These are phyloP conservation scores for Meloe dianella DNA, from an alignment of 2,888 invertebrate species.

Conservation along the genomic window DNA sequence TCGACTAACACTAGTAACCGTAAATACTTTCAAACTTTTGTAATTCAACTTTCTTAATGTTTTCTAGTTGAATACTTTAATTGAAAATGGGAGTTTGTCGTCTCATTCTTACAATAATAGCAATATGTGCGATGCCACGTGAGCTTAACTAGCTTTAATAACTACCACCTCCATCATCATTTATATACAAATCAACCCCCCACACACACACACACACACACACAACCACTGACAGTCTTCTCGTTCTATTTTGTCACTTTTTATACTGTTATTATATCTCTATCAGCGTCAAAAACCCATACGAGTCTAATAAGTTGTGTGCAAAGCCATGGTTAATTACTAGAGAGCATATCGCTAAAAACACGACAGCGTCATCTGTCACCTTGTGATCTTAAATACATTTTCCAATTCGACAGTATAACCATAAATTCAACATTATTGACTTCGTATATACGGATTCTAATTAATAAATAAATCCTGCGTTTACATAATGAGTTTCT, in stretches of 20 bases:
- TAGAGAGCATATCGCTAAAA: too few species aligned
- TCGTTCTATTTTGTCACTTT: constrained; percentile 30
- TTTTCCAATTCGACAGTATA: too few species aligned
- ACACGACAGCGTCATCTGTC: too few species aligned
- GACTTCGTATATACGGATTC: too few species aligned
- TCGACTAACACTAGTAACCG: neutral
- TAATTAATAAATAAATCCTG: too few species aligned
- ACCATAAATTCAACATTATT: too few species aligned
- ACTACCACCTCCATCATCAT: constrained; percentile 37
- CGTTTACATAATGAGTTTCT: neutral
- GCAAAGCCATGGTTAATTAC: too few species aligned
- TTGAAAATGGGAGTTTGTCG: constrained; percentile 45
- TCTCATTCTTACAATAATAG: constrained; percentile 21
- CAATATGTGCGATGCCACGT: constrained; percentile 25
- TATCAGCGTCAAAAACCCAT: constrained; percentile 28
- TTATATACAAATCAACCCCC: constrained; percentile 10
- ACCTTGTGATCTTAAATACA: too few species aligned
- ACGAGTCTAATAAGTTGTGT: neutral
- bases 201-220: too few species aligned
- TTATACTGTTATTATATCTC: constrained; percentile 40
- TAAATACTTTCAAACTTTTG: constrained; percentile 27
- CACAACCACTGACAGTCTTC: too few species aligned
- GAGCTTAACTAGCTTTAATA: constrained; percentile 52
- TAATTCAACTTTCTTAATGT: constrained; percentile 36
- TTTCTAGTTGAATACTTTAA: constrained; percentile 48